These are phyloP conservation scores for Neotoxoptera formosana DNA, from an alignment of 1,140 invertebrate genomes.

Conservation along the genomic window DNA sequence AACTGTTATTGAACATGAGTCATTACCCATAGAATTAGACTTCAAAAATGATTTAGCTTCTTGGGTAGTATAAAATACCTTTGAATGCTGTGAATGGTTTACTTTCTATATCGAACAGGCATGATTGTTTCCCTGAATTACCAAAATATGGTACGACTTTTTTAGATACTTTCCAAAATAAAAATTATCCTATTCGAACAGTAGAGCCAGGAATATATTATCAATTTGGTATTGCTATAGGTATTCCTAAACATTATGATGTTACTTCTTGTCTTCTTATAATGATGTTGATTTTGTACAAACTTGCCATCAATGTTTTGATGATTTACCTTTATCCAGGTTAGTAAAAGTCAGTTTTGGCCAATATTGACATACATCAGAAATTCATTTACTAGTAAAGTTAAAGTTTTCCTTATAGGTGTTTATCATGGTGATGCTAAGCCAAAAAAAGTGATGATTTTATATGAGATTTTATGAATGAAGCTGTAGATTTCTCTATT, in stretches of 20 bases:
- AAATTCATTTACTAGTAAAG: background rate
- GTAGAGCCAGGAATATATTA: background rate
- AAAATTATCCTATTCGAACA: background rate
- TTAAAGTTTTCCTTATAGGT: background rate
- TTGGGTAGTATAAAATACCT: background rate
- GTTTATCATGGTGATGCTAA: background rate
- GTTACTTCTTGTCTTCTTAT: background rate
- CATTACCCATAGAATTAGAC: background rate
- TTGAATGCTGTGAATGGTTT: background rate
- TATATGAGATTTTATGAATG: constrained; percentile 1
- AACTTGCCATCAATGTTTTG: background rate
- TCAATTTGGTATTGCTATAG: constrained; percentile 32
- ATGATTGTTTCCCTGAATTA: background rate
- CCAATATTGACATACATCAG: background rate
- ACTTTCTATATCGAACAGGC: background rate
- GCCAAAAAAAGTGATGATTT: constrained; percentile 17
- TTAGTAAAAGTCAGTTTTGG: constrained; percentile 11
- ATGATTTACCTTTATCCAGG: background rate
- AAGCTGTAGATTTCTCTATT: background rate
- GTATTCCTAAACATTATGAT: background rate
- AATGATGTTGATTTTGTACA: background rate
- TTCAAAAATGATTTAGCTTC: background rate
- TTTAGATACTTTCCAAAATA: background rate
- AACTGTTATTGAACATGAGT: background rate
- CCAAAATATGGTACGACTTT: constrained; percentile 15